These are phyloP conservation scores for Morelia viridis DNA, from an alignment of 2,797 vertebrate genomes.

Conservation along the genomic window DNA sequence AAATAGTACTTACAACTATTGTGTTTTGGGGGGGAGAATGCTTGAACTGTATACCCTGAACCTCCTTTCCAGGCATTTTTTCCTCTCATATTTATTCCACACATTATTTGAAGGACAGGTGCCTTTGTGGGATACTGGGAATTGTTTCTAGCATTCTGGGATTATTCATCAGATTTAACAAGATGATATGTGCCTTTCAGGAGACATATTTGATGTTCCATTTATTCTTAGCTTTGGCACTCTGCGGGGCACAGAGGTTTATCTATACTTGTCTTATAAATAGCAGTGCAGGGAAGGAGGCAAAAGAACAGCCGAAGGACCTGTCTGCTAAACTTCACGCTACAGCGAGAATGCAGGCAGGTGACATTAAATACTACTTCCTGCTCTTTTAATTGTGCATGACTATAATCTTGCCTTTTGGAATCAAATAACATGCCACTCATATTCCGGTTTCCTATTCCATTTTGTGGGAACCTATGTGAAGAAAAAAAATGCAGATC, in stretches of 20 bases:
- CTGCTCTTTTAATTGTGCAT: constrained; percentile 68
- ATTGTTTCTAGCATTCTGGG: constrained; percentile 65
- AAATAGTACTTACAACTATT: not conserved
- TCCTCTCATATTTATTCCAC: not conserved
- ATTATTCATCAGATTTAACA: constrained; percentile 70
- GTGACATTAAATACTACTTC: constrained; percentile 66
- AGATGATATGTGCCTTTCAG: constrained; percentile 68
- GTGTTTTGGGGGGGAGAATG: not conserved
- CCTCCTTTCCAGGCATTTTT: not conserved
- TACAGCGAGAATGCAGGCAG: constrained; percentile 58
- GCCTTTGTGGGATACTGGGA: constrained; percentile 62
- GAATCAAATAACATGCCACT: constrained; percentile 57
- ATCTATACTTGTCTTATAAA: constrained; percentile 65
- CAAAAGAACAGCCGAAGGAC: constrained; percentile 57
- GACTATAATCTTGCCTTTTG: constrained; percentile 62
- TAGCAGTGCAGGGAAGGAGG: constrained; percentile 61
- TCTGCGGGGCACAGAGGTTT: constrained; percentile 60
- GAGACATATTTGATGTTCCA: constrained; percentile 69
- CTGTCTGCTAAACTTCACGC: constrained; percentile 59
- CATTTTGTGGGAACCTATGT: constrained; percentile 35
- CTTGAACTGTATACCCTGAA: not conserved
- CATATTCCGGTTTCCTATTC: constrained; percentile 47
- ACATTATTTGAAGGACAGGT: constrained; percentile 61
- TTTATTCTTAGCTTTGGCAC: constrained; percentile 69
- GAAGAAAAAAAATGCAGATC: constrained; percentile 29